Evolutionary conservation across 2,113 vertebrate species (phyloP).

Genomic region (Hemicordylus capensis): DNA sequence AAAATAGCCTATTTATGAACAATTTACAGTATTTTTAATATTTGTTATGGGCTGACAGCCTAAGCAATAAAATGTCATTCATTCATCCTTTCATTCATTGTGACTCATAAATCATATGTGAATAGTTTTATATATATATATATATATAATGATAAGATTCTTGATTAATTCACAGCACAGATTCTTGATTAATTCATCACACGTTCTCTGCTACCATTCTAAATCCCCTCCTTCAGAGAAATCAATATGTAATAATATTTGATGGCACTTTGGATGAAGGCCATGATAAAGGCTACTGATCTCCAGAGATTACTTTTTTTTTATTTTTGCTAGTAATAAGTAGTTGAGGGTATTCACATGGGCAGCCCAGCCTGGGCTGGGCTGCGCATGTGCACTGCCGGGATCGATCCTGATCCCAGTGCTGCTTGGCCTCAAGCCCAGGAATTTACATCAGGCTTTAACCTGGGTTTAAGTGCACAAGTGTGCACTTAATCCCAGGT

Average conservation of each 20-base stretch:
- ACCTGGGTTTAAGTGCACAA: too few relatives aligned
- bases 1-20: too few relatives aligned
- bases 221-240: constrained; percentile 1
- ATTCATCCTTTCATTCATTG: constrained; percentile 44
- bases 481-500: too few relatives aligned
- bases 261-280: constrained; percentile 17
- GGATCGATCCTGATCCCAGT: too few relatives aligned
- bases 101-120: constrained; percentile 32
- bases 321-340: neutral
- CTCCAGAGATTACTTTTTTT: neutral
- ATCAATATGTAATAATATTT: constrained; percentile 36
- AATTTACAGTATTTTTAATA: too few relatives aligned
- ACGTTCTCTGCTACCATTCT: constrained; percentile 10
- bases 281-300: constrained; percentile 10
- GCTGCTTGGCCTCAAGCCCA: too few relatives aligned
- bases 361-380: too few relatives aligned
- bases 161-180: neutral
- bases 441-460: too few relatives aligned
- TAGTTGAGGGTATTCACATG: too few relatives aligned
- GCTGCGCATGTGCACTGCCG: too few relatives aligned
- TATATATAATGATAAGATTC: constrained; percentile 24
- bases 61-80: too few relatives aligned
- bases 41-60: too few relatives aligned
- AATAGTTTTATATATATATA: neutral
- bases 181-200: neutral